phyloP scores from a whole-genome alignment of 2,113 vertebrate species.

The Notechis scutatus region DNA sequence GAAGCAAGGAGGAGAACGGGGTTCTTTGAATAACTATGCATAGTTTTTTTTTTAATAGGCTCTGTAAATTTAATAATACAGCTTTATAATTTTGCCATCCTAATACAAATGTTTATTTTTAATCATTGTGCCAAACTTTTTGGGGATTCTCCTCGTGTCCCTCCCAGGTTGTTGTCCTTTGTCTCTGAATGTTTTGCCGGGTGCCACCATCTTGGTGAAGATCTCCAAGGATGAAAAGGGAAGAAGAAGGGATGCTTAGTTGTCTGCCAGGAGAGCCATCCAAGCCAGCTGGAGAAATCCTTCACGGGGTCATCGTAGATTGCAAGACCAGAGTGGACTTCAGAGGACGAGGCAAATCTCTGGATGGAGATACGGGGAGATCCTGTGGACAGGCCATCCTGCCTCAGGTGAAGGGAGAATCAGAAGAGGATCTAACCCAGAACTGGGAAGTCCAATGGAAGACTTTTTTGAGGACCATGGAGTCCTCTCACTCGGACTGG shows the following conservation, averaged over 20 bases:
- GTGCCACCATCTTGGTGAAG: neutral
- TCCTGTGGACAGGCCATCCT: neutral
- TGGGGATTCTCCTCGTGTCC: neutral
- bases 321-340: neutral
- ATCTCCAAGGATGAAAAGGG: neutral
- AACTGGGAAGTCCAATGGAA: conserved; percentile 6
- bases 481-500: neutral
- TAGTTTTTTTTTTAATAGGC: neutral
- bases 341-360: neutral
- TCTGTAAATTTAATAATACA: neutral
- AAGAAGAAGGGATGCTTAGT: neutral
- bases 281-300: neutral
- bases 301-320: neutral
- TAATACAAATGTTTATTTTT: neutral
- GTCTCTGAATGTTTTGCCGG: neutral
- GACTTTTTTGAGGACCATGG: neutral
- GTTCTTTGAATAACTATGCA: neutral
- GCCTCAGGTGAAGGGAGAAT: neutral
- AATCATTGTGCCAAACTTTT: neutral
- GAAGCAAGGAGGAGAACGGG: neutral
- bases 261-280: neutral
- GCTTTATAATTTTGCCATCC: neutral
- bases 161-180: neutral
- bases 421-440: neutral
- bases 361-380: neutral